Evolutionary conservation across 2,797 vertebrate species (phyloP).

Genomic region (Protonibea diacanthus): DNA sequence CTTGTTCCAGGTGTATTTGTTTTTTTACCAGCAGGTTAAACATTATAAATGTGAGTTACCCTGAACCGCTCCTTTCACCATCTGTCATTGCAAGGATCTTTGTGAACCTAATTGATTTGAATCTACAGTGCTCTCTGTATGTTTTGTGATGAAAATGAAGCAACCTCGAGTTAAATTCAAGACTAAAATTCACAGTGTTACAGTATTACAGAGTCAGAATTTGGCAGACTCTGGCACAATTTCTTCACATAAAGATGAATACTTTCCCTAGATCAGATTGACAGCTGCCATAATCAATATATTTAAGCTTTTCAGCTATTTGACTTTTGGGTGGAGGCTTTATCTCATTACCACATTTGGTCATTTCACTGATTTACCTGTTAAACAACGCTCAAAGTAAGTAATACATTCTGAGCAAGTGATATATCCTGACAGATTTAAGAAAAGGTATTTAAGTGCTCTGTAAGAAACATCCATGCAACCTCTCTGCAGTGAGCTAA

Average conservation of each 20-base stretch:
- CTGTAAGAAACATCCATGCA: not conserved
- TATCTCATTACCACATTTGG: not conserved
- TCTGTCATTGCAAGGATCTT: not conserved
- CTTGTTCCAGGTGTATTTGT: slow-evolving; percentile 12
- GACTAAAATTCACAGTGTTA: not conserved
- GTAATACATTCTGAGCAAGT: not conserved
- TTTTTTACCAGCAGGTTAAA: slow-evolving; percentile 1
- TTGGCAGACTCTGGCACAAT: not conserved
- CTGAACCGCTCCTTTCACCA: not conserved
- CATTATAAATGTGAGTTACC: not conserved
- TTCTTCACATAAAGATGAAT: not conserved
- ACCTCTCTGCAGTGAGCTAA: not conserved
- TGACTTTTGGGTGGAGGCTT: not conserved
- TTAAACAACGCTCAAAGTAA: not conserved
- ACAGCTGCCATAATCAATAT: not conserved
- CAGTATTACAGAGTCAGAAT: not conserved
- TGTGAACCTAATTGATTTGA: not conserved
- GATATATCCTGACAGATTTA: not conserved
- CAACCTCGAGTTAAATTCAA: not conserved
- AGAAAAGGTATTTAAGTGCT: not conserved
- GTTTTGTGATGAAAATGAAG: not conserved
- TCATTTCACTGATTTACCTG: not conserved
- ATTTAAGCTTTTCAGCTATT: not conserved
- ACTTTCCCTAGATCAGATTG: not conserved
- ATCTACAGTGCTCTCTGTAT: not conserved